Evolutionary conservation across 2,113 vertebrate species (phyloP).

Genomic region (Paradisaea rubra): DNA sequence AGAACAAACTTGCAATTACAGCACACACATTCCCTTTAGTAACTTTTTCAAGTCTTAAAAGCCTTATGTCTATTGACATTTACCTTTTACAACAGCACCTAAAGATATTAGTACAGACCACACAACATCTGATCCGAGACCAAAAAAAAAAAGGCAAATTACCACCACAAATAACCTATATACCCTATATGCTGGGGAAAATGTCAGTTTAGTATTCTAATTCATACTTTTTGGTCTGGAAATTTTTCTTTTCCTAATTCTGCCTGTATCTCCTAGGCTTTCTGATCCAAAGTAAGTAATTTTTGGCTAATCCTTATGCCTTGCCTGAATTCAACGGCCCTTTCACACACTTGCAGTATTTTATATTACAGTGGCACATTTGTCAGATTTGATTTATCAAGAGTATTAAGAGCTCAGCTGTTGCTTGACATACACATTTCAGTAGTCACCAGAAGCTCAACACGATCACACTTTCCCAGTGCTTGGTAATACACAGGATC

Average conservation of each 20-base stretch:
- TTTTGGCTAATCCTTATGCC: not conserved
- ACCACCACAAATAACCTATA: not conserved
- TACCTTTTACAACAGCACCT: not conserved
- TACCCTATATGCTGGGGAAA: rapidly evolving
- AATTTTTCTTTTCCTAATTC: not conserved
- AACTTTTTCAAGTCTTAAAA: not conserved
- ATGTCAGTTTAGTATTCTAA: not conserved
- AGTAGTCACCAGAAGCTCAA: not conserved
- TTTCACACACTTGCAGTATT: not conserved
- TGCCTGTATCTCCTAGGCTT: not conserved
- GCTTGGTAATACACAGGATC: not conserved
- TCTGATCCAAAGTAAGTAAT: not conserved
- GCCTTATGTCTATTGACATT: not conserved
- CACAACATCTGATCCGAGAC: not conserved
- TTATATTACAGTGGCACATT: not conserved
- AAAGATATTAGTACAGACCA: not conserved
- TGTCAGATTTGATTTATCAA: not conserved
- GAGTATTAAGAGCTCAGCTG: not conserved
- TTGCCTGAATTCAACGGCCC: not conserved
- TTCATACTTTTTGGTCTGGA: not conserved
- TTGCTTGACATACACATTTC: not conserved
- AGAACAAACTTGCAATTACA: not conserved
- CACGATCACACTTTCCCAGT: not conserved
- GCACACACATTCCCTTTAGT: slow-evolving; percentile 22
- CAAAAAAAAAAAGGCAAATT: not conserved